Base-by-base conservation (phyloP, 2,113 vertebrate genomes). In the Choloepus hoffmanni region DNA sequence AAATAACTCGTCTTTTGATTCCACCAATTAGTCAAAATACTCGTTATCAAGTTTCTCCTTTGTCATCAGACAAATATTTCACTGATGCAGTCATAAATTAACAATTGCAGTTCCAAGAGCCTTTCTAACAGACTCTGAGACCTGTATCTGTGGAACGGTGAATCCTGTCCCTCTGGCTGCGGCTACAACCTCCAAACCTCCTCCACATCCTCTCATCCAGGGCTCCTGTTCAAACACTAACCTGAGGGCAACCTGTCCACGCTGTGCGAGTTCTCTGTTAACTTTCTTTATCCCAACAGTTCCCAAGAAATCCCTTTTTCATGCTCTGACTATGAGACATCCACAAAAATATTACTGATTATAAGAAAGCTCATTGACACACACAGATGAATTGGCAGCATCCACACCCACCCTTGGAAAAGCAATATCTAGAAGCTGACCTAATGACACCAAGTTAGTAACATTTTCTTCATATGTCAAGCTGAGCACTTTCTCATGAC, bases 1-100 rank as follows among this genome's bases (percentile, higher is more conserved):
- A 95, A 97, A 94, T 93, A 92, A 48, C 63, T 55, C 90, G 43
- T 91, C 76, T 83, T 9, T 58, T 90, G 90, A 93, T 55, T 91
- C 96, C 83, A 96, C 45, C 90, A 36, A 92, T 93, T 74, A 90
- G 92, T 95, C 90, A 97, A 96, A 97, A 97, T 86, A 92, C 45
- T 79, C 67, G 96, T 96, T 95, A 94, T n/a, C 50, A 81, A 90
- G 40, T 86, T 26, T 83, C 58, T 95, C 53, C 30, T 91, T 78
- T 43, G 78, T 82, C 70, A 79, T 70, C 53, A 95, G 68, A 67
- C 48, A 92, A 85, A 85, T 94, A 95, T 72, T 94, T 93, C 89
- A 86, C 4, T 85, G 94, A 62, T 33, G 53, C 9, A 81, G 58
- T 84, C 68, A 86, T 89, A 91, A 94, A 77, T 79, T 77, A 21